Evolutionary conservation across 1,140 invertebrate genomes (phyloP).

Genomic region (Homalodisca vitripennis): DNA sequence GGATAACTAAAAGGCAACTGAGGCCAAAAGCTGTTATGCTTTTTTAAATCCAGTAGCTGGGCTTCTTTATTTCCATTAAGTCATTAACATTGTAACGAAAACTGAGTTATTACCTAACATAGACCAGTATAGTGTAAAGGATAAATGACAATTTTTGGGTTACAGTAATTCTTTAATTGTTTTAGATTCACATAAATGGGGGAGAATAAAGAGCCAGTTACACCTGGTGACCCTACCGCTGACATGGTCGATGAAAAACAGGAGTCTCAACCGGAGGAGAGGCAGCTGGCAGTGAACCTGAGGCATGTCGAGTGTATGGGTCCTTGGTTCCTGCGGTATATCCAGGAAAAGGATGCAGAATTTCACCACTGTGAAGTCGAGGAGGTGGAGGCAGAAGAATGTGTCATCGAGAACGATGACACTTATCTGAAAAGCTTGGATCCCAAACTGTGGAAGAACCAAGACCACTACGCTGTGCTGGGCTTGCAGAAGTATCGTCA

Average conservation of each 20-base stretch:
- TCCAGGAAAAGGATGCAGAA: constrained; percentile 30
- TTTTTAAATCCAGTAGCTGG: too few species aligned
- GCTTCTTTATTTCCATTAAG: too few species aligned
- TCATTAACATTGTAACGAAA: too few species aligned
- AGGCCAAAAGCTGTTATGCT: too few species aligned
- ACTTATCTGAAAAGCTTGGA: constrained; percentile 84
- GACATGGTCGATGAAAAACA: background rate
- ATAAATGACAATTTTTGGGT: too few species aligned
- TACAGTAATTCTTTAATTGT: too few species aligned
- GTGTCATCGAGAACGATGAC: constrained; percentile 69
- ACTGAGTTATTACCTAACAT: too few species aligned
- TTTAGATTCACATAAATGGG: too few species aligned
- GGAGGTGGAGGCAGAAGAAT: background rate
- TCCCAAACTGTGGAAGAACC: constrained; percentile 95
- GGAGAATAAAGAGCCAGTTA: background rate
- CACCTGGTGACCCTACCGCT: background rate
- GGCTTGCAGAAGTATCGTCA: constrained; percentile 79
- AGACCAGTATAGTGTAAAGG: too few species aligned
- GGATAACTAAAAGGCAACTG: too few species aligned
- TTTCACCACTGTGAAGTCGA: constrained; percentile 7
- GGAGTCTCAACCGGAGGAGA: background rate
- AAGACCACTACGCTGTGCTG: constrained; percentile 95
- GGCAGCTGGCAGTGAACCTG: constrained; percentile 19
- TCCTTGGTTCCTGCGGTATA: constrained; percentile 38
- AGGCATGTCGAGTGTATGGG: constrained; percentile 41